phyloP scores from a whole-genome alignment of 2,797 vertebrate genomes.

The Falco columbarius region DNA sequence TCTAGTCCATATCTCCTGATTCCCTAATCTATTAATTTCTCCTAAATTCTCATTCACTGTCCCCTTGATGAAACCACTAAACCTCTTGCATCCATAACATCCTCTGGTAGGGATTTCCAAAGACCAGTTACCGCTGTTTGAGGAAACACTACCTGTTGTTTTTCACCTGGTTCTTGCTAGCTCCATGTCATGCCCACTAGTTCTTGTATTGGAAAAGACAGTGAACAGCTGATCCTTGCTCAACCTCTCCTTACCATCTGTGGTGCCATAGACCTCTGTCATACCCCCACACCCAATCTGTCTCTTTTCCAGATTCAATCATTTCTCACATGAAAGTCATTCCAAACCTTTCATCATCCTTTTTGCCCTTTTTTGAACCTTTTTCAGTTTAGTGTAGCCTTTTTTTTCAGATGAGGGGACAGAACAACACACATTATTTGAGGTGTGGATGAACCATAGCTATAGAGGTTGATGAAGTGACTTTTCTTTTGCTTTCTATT shows the following conservation, averaged over 20 bases:
- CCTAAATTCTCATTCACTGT: not conserved
- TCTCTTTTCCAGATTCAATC: not conserved
- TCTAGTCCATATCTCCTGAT: not conserved
- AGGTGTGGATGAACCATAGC: not conserved
- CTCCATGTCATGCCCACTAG: not conserved
- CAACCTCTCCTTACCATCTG: not conserved
- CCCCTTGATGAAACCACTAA: not conserved
- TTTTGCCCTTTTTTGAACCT: not conserved
- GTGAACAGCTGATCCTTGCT: not conserved
- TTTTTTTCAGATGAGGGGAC: not conserved
- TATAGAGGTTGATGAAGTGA: not conserved
- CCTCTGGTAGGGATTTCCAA: not conserved
- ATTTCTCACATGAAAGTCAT: not conserved
- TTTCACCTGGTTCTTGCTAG: not conserved
- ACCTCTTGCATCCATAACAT: not conserved
- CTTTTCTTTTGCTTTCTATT: not conserved
- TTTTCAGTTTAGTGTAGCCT: not conserved
- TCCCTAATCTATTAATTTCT: not conserved
- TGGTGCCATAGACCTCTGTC: not conserved
- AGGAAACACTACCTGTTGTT: not conserved
- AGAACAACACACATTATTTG: not conserved
- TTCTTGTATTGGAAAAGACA: not conserved
- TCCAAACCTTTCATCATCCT: not conserved
- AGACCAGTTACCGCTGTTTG: not conserved
- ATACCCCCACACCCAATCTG: too few relatives aligned